These are phyloP conservation scores for Lipophrys pholis DNA, from an alignment of 2,113 vertebrate species.

Conservation along the genomic window DNA sequence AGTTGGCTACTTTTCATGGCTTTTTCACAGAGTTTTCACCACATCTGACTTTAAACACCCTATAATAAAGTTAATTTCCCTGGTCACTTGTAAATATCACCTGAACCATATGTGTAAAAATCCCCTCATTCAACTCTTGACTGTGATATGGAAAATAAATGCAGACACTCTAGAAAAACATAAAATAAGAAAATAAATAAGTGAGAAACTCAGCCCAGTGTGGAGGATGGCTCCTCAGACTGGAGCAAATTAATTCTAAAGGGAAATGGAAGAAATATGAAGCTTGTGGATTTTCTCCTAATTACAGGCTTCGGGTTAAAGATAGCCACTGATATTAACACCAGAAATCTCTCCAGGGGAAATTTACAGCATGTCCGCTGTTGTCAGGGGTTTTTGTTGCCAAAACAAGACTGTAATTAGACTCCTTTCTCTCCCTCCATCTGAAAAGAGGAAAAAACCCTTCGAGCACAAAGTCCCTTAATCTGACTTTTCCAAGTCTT, in stretches of 20 bases:
- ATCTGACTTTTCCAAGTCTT: slow-evolving; percentile 8
- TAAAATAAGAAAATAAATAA: background rate
- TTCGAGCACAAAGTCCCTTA: slow-evolving; percentile 19
- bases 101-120: slow-evolving; percentile 13
- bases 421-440: slow-evolving; percentile 25
- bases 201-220: slow-evolving; percentile 17
- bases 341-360: slow-evolving; percentile 44
- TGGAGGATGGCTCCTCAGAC: slow-evolving; percentile 38
- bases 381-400: slow-evolving; percentile 64
- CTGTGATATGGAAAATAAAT: slow-evolving; percentile 13
- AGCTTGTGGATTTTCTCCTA: slow-evolving; percentile 50
- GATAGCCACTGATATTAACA: slow-evolving; percentile 63
- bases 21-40: background rate
- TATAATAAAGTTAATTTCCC: slow-evolving; percentile 6
- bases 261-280: slow-evolving; percentile 65
- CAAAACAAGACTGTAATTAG: slow-evolving; percentile 63
- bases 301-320: slow-evolving; percentile 65
- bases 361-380: slow-evolving; percentile 58
- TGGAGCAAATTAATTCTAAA: slow-evolving; percentile 64
- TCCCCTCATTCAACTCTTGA: background rate
- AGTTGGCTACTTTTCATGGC: background rate
- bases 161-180: slow-evolving; percentile 27
- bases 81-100: slow-evolving; percentile 5
- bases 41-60: too few relatives aligned
- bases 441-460: slow-evolving; percentile 38